These are phyloP conservation scores for Altica lythri DNA, from an alignment of 2,888 invertebrate genomes.

Conservation along the genomic window DNA sequence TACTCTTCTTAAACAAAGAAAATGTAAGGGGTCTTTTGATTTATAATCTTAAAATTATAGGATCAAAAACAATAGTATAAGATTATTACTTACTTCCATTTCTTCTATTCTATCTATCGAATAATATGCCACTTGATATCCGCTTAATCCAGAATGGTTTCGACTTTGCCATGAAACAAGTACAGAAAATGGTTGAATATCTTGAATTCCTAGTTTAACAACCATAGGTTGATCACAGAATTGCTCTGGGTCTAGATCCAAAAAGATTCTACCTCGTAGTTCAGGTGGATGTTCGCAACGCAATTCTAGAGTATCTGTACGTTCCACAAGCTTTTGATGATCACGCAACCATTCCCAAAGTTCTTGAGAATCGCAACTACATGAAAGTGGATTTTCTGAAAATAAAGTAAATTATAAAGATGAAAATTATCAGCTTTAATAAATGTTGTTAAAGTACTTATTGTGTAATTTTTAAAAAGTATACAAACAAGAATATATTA, in stretches of 20 bases:
- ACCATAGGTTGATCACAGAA: slow-evolving; percentile 85
- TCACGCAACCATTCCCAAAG: slow-evolving; percentile 92
- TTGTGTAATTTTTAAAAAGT: too few species aligned
- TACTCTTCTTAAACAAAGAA: too few species aligned
- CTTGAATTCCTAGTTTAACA: slow-evolving; percentile 82
- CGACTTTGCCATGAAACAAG: slow-evolving; percentile 89
- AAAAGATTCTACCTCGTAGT: slow-evolving; percentile 74
- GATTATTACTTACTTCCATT: slow-evolving; percentile 61
- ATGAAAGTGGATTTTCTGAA: slow-evolving; percentile 86
- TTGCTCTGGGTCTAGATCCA: slow-evolving; percentile 78
- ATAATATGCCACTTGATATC: slow-evolving; percentile 85
- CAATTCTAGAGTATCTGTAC: slow-evolving; percentile 64
- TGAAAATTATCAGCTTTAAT: too few species aligned
- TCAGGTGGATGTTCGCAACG: slow-evolving; percentile 85
- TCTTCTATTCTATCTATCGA: slow-evolving; percentile 66
- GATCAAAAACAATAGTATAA: too few species aligned
- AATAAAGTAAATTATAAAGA: slow-evolving; percentile 8
- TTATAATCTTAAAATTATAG: too few species aligned
- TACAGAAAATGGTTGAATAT: slow-evolving; percentile 85
- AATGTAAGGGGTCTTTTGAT: too few species aligned
- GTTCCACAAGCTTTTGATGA: slow-evolving; percentile 74
- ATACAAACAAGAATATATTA: too few species aligned
- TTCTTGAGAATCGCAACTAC: slow-evolving; percentile 88
- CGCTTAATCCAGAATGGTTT: slow-evolving; percentile 82
- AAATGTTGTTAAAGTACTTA: too few species aligned